Base-by-base conservation (phyloP, 2,888 invertebrate genomes). In the Limenitis camilla region DNA sequence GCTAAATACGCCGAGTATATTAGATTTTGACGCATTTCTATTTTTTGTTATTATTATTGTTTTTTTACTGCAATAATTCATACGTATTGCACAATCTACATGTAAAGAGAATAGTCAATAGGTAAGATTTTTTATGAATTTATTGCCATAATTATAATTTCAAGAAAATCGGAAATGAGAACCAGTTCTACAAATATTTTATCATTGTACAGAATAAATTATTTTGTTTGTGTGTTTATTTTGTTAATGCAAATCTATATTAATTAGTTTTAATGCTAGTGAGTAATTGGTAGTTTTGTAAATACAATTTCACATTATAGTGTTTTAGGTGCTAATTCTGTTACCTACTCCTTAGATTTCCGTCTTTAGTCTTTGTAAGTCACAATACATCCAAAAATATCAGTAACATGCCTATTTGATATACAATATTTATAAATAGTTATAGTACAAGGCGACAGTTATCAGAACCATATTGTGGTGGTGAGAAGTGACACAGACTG, bases 131-230 rank as follows among this genome's bases (percentile, higher is more conserved):
- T 55, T 65, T 64, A 67, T 70, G 66, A 67, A 65, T 61, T 71
- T 75, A 74, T 78, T 82, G 85, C 84, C 84, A 85, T 85, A 84
- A 73, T 68, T 76, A 69, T 74, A 72, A 72, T 67, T 73, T 69
- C 69, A 70, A 64, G 66, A 64, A 63, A 69, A 72, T 67, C 66
- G 64, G 65, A 68, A 66, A 66, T 58, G 59, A 61, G 60, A 76
- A 76, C 78, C 80, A 77, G 76, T 81, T n/a, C n/a, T 77, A 70
- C 67, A 61, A 67, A 68, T 66, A 69, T 67, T 66, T 64, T 72
- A 72, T 62, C 69, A 71, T 71, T 86, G 85, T 86, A 86, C 82
- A 85, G 85, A 78, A 68, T 85, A 80, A 82, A 75, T 85, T 84
- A 84, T 84, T 82, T 72, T 75, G 70, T 79, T 78, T 74, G 72